Evolutionary conservation across 2,888 invertebrate species (phyloP), one percentile per base, ranked within the genome.

Genomic region (Tetranychus piercei): DNA sequence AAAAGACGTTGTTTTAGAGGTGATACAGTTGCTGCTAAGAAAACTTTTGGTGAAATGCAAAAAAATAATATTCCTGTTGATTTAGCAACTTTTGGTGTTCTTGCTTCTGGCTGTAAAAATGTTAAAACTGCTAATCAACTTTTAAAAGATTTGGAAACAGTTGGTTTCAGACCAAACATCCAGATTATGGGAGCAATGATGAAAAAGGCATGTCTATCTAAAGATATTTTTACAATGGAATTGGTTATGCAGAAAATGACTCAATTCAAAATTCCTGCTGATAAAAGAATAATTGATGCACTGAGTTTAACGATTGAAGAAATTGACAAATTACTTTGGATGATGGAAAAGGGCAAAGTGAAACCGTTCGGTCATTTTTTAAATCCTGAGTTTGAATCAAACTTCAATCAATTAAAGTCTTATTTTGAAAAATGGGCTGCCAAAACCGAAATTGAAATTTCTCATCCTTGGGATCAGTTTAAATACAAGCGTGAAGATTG

Each of bases 81-180:
- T 82, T 85, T 92, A 78, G 86, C 90, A 79, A 94, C 94, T 0
- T 95, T 90, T 84, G 94, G 93, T 69, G 88, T 90, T 1, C 82
- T 95, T 76, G 89, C 94, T 0, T 82, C 93, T 80, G 87, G 90
- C 15, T 94, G 94, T 81, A 84, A 82, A 76, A 87, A 85, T 6
- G 84, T 85, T 78, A 84, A 85, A 45, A 86, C 87, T 79, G 90
- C 89, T 6, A 82, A 85, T 73, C 84, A 87, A 78, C 84, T 94
- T 9, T 80, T 94, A 0, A 81, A 84, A 64, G 87, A 89, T 81
- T 90, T 95, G 88, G 84, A 87, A 75, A 84, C 86, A 84, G 77
- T 83, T 88, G 90, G 79, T 83, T 89, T 81, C 23, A 76, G 76
- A 66, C 81, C 82, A 69, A 93, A 92, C 81, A 84, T 86, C 74